A percentile compares a stretch with the other conserved stretches of the same genome.
These are phyloP conservation scores for Drosophila eohydei DNA, from an alignment of 2,888 invertebrate genomes.

Conservation along the genomic window DNA sequence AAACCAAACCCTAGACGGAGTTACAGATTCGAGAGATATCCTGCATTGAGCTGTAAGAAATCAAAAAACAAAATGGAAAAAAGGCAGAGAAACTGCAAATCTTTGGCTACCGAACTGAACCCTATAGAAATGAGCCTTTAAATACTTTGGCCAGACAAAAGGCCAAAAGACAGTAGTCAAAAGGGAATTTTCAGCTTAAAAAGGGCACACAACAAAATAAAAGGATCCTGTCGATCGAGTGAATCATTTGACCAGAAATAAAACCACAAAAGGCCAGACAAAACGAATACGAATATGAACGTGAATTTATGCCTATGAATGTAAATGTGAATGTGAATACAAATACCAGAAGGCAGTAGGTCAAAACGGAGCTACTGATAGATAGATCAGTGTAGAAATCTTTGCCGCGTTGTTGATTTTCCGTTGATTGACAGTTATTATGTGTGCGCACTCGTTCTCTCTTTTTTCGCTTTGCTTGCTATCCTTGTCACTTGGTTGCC, in stretches of 20 bases:
- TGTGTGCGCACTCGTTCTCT: slow-evolving; percentile 2
- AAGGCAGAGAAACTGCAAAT: slow-evolving; percentile 30
- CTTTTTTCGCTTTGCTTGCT: slow-evolving; percentile 2
- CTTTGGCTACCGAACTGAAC: slow-evolving; percentile 58
- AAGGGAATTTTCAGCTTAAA: slow-evolving; percentile 75
- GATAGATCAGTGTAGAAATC: slow-evolving; percentile 46
- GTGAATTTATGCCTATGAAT: background rate
- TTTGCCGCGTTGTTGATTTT: slow-evolving; percentile 52
- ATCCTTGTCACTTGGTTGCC: slow-evolving; percentile 40
- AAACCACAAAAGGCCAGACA: slow-evolving; percentile 73
- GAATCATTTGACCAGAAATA: slow-evolving; percentile 81
- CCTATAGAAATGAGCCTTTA: slow-evolving; percentile 63
- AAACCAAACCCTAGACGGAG: slow-evolving; percentile 31
- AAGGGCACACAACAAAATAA: slow-evolving; percentile 33
- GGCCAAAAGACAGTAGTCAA: slow-evolving; percentile 63
- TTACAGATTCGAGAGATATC: slow-evolving; percentile 22
- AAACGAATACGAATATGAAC: slow-evolving; percentile 6
- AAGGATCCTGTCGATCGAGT: slow-evolving; percentile 63
- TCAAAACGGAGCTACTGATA: slow-evolving; percentile 11
- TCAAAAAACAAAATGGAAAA: slow-evolving; percentile 49
- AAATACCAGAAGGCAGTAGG: slow-evolving; percentile 17
- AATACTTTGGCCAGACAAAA: slow-evolving; percentile 58
- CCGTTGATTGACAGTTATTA: slow-evolving; percentile 76
- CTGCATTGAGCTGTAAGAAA: slow-evolving; percentile 72
- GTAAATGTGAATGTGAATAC: slow-evolving; percentile 12